Evolutionary conservation across 2,888 invertebrate genomes (phyloP).

Genomic region (Sarcophaga caerulescens): DNA sequence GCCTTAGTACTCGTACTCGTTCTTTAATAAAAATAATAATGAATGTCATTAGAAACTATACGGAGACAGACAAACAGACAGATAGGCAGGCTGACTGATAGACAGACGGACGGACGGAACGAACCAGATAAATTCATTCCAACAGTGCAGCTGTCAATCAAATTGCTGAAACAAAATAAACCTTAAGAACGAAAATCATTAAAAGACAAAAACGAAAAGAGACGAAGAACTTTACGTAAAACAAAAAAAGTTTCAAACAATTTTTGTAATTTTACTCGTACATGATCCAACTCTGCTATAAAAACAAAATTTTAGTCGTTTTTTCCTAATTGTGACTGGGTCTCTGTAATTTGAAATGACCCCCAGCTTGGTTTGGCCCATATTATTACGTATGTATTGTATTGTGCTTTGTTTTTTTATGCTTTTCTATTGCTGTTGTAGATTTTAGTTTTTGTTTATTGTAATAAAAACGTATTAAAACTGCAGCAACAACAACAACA

Average conservation of each 20-base stretch:
- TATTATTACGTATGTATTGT: slow-evolving; percentile 27
- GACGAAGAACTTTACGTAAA: slow-evolving; percentile 3
- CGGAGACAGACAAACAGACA: not conserved
- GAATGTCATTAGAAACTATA: slow-evolving; percentile 66
- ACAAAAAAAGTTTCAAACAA: slow-evolving; percentile 38
- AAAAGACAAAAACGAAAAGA: slow-evolving; percentile 51
- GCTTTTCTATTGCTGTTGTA: slow-evolving; percentile 1
- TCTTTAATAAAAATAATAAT: slow-evolving; percentile 59
- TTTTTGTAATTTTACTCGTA: slow-evolving; percentile 14
- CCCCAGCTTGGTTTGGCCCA: slow-evolving; percentile 69
- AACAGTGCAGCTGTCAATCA: slow-evolving; percentile 68
- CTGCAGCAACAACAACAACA: slow-evolving; percentile 1
- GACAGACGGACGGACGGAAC: not conserved
- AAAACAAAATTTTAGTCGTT: slow-evolving; percentile 26
- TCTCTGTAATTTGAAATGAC: slow-evolving; percentile 55
- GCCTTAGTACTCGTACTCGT: slow-evolving; percentile 20
- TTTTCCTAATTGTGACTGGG: not conserved
- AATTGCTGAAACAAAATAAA: slow-evolving; percentile 60
- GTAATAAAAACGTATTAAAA: slow-evolving; percentile 50
- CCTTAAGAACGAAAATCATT: slow-evolving; percentile 52
- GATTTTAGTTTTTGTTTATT: slow-evolving; percentile 50
- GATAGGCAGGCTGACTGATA: slow-evolving; percentile 1
- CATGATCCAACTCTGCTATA: slow-evolving; percentile 44
- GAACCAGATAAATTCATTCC: slow-evolving; percentile 60
- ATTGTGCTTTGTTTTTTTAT: slow-evolving; percentile 11